These are phyloP conservation scores for Amniataba percoides DNA, from an alignment of 2,797 vertebrate species.

Conservation along the genomic window DNA sequence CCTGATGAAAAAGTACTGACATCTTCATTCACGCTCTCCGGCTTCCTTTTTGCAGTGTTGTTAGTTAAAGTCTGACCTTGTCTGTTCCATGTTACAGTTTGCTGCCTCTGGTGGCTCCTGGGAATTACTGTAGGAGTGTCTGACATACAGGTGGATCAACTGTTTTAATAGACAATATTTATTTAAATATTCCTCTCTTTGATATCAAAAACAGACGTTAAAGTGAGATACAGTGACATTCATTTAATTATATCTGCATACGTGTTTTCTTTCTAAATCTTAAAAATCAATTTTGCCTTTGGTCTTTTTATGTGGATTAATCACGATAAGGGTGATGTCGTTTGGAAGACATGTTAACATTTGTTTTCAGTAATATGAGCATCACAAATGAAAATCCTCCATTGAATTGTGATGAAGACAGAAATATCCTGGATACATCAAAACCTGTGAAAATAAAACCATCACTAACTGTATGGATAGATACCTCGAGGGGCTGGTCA, in stretches of 20 bases:
- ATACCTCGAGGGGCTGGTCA: too few relatives aligned
- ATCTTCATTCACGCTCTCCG: conserved; percentile 40
- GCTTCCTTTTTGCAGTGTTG: conserved; percentile 3
- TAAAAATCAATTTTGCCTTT: background rate
- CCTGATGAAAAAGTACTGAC: conserved; percentile 33
- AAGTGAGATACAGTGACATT: background rate
- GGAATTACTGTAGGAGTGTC: conserved; percentile 31
- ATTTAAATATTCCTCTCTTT: conserved; percentile 1
- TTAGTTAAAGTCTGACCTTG: conserved; percentile 35
- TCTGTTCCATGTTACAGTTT: conserved; percentile 31
- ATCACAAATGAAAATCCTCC: background rate
- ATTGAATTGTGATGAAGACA: background rate
- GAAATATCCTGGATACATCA: background rate
- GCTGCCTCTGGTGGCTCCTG: conserved; percentile 19
- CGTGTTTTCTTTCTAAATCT: background rate
- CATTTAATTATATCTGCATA: background rate
- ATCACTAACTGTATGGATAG: background rate
- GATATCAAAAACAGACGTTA: background rate
- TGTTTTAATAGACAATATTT: conserved; percentile 12
- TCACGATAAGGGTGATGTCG: background rate
- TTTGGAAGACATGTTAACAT: background rate
- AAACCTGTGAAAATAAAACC: background rate
- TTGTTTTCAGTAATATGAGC: background rate
- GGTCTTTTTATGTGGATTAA: background rate
- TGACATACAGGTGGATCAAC: conserved; percentile 38